Conservation (phyloP, 2,797 vertebrate species). For the Parauchenoglanis ngamensis region DNA sequence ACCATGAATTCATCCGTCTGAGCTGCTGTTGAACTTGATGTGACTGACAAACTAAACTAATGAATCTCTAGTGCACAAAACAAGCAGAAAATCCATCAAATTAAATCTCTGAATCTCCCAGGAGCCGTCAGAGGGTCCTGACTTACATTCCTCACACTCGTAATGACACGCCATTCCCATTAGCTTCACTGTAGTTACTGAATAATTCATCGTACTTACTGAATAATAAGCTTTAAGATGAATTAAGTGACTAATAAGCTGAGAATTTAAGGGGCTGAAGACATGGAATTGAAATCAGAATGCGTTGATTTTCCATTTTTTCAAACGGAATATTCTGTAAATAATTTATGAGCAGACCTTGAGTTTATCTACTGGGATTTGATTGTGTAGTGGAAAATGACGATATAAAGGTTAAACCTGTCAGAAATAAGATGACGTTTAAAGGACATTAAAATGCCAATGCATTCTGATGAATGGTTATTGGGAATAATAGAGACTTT, state of each 20-base stretch:
- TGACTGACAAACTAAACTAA: slow-evolving; percentile 23
- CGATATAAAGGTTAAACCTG: slow-evolving; percentile 14
- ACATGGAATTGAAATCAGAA: not conserved
- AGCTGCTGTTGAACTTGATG: not conserved
- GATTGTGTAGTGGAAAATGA: not conserved
- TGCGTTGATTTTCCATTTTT: not conserved
- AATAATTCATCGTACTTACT: slow-evolving; percentile 20
- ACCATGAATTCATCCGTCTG: not conserved
- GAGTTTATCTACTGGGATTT: not conserved
- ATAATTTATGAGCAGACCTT: slow-evolving; percentile 15
- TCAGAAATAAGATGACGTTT: not conserved
- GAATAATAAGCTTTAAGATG: slow-evolving; percentile 17
- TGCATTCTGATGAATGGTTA: not conserved
- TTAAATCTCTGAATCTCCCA: slow-evolving; percentile 25
- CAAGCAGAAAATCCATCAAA: slow-evolving; percentile 24
- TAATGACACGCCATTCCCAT: slow-evolving; percentile 25
- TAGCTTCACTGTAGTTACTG: slow-evolving; percentile 11
- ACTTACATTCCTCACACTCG: slow-evolving; percentile 26
- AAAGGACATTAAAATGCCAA: slow-evolving; percentile 16
- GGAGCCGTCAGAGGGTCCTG: slow-evolving; percentile 12
- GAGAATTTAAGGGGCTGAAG: not conserved
- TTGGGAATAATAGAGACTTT: too few relatives aligned
- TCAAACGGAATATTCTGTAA: not conserved
- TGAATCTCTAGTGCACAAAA: slow-evolving; percentile 8
- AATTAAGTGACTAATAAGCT: slow-evolving; percentile 21